Percentiles rank a stretch among this genome's conserved stretches.
Evolutionary conservation across 2,888 invertebrate species (phyloP).

Genomic region (Hirtodrosophila trivittata): DNA sequence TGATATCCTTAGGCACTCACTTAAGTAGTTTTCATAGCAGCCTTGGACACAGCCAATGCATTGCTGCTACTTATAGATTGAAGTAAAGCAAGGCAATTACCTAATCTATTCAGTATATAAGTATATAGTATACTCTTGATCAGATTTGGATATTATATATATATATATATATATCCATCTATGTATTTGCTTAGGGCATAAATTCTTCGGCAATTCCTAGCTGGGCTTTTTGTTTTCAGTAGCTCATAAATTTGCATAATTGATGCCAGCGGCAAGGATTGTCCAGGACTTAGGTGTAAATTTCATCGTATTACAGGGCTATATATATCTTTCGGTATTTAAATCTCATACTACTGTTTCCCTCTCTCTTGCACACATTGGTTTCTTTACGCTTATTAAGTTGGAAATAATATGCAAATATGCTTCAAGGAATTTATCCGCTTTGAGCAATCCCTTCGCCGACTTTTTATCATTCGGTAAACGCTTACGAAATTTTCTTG

Average conservation of each 20-base stretch:
- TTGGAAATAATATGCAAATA: constrained; percentile 2
- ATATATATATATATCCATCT: too few species aligned
- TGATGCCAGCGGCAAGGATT: not conserved
- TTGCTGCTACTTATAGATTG: not conserved
- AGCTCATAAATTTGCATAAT: not conserved
- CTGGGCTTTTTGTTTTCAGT: too few species aligned
- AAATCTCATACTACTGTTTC: too few species aligned
- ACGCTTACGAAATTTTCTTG: constrained; percentile 56
- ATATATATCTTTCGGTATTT: not conserved
- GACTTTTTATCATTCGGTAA: constrained; percentile 30
- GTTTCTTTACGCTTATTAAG: not conserved
- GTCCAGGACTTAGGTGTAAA: not conserved
- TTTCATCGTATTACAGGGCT: not conserved
- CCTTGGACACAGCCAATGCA: constrained; percentile 9
- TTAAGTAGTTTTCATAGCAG: constrained; percentile 30
- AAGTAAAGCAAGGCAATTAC: not conserved
- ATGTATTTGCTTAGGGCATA: too few species aligned
- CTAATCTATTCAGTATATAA: too few species aligned
- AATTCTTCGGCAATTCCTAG: too few species aligned
- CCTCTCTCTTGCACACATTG: too few species aligned
- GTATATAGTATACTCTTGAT: too few species aligned
- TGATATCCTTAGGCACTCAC: constrained; percentile 40
- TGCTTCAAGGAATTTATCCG: constrained; percentile 3
- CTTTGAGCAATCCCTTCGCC: constrained; percentile 9
- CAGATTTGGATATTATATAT: too few species aligned